phyloP scores from a whole-genome alignment of 1,140 invertebrate species.

The Portunus trituberculatus region DNA sequence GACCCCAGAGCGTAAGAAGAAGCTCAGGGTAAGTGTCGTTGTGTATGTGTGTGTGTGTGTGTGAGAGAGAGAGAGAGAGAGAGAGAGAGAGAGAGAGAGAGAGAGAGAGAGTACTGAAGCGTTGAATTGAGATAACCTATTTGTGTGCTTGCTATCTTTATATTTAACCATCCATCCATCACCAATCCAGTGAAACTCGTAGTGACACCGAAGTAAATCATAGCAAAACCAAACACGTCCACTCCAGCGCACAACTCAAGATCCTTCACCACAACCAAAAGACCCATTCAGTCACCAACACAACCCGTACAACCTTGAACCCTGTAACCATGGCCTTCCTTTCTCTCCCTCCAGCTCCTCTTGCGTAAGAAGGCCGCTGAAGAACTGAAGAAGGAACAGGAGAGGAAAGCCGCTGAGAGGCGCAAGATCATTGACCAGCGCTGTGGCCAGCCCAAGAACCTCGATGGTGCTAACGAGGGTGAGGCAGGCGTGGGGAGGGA shows the following conservation, averaged over 20 bases:
- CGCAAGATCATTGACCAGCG: constrained; percentile 98
- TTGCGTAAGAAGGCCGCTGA: constrained; percentile 99
- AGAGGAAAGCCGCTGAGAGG: constrained; percentile 98
- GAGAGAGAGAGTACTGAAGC: too few species aligned
- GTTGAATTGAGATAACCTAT: too few species aligned
- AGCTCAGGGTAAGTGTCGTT: constrained; percentile 87
- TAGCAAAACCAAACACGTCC: too few species aligned
- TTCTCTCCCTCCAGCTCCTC: constrained; percentile 85
- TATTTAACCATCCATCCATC: too few species aligned
- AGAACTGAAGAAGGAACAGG: constrained; percentile 99
- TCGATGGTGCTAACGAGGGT: constrained; percentile 95
- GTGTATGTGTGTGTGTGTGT: background rate
- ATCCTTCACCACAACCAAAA: too few species aligned
- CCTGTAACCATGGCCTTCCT: background rate
- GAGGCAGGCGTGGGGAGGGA: constrained; percentile 37
- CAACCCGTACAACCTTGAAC: background rate
- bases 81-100: too few species aligned
- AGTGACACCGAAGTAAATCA: too few species aligned
- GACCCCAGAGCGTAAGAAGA: constrained; percentile 99
- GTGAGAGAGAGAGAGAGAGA: too few species aligned
- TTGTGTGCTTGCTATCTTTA: too few species aligned
- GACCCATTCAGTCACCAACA: too few species aligned
- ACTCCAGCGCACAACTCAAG: too few species aligned
- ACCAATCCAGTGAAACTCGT: too few species aligned
- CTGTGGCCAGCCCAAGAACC: constrained; percentile 93